These are phyloP conservation scores for Hypercompe scribonia DNA, from an alignment of 2,888 invertebrate species.

Conservation along the genomic window DNA sequence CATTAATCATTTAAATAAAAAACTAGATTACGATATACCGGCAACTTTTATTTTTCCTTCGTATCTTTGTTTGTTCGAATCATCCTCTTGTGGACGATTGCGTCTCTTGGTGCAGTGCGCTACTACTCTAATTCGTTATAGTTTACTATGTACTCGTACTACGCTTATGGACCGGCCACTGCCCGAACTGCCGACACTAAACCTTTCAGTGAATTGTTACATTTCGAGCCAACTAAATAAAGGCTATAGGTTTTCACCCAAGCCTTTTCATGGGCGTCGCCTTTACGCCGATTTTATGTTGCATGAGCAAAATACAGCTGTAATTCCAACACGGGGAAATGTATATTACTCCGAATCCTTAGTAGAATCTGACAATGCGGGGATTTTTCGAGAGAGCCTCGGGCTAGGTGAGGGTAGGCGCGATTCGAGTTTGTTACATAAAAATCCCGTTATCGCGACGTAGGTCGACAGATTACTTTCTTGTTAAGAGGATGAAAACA, in stretches of 20 bases:
- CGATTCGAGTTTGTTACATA: constrained; percentile 84
- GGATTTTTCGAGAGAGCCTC: constrained; percentile 80
- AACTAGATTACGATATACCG: neutral
- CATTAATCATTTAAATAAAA: neutral
- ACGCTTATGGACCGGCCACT: constrained; percentile 71
- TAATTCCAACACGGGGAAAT: constrained; percentile 83
- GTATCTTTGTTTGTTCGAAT: neutral
- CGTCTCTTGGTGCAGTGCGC: constrained; percentile 67
- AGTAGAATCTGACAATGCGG: constrained; percentile 81
- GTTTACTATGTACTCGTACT: constrained; percentile 63
- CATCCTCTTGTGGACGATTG: constrained; percentile 55
- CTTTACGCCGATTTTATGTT: constrained; percentile 84
- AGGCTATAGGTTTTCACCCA: constrained; percentile 73
- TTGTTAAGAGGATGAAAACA: constrained; percentile 86
- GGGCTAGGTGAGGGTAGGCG: constrained; percentile 85
- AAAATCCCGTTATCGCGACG: constrained; percentile 85
- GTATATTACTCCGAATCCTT: constrained; percentile 83
- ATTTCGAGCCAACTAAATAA: constrained; percentile 79
- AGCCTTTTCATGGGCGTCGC: constrained; percentile 76
- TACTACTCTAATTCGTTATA: constrained; percentile 50
- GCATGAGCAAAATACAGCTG: constrained; percentile 81
- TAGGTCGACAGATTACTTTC: constrained; percentile 86
- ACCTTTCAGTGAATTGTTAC: constrained; percentile 82
- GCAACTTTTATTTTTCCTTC: neutral
- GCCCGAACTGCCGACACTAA: constrained; percentile 74